phyloP scores from a whole-genome alignment of 1,140 invertebrate species.

The Drosophila parvula region DNA sequence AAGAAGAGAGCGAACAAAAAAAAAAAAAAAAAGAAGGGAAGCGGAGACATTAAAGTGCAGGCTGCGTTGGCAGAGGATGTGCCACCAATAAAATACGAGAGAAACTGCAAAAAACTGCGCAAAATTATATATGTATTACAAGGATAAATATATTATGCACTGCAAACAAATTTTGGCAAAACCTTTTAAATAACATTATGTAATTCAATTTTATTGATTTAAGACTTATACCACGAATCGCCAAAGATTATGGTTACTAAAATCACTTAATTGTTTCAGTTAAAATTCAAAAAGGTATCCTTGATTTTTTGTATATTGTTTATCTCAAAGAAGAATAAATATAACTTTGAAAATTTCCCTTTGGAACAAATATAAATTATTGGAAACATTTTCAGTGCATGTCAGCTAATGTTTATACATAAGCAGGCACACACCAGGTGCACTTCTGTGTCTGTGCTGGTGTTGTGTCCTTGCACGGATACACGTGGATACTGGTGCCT shows the following conservation, averaged over 20 bases:
- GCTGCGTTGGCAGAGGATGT: slow-evolving; percentile 21
- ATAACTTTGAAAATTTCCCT: too few relatives aligned
- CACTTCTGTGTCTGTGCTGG: slow-evolving; percentile 33
- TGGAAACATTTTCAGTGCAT: slow-evolving; percentile 3
- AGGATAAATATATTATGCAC: slow-evolving; percentile 68
- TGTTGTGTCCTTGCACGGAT: slow-evolving; percentile 24
- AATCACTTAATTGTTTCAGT: too few relatives aligned
- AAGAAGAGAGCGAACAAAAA: slow-evolving; percentile 15
- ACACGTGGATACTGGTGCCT: slow-evolving; percentile 50
- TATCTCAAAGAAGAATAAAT: not conserved
- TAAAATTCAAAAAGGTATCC: not conserved
- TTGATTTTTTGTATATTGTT: not conserved
- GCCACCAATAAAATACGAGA: slow-evolving; percentile 63
- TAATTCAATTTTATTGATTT: too few relatives aligned
- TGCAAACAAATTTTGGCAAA: not conserved
- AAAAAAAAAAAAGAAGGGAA: slow-evolving; percentile 3
- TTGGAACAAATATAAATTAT: not conserved
- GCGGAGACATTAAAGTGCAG: slow-evolving; percentile 52
- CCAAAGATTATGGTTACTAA: too few relatives aligned
- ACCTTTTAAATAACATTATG: too few relatives aligned
- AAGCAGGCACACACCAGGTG: slow-evolving; percentile 73
- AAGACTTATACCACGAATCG: too few relatives aligned
- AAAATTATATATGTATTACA: slow-evolving; percentile 76
- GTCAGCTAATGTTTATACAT: slow-evolving; percentile 46
- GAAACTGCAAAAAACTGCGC: slow-evolving; percentile 51